phyloP scores from a whole-genome alignment of 2,113 vertebrate genomes.

The Puffinus mauretanicus region DNA sequence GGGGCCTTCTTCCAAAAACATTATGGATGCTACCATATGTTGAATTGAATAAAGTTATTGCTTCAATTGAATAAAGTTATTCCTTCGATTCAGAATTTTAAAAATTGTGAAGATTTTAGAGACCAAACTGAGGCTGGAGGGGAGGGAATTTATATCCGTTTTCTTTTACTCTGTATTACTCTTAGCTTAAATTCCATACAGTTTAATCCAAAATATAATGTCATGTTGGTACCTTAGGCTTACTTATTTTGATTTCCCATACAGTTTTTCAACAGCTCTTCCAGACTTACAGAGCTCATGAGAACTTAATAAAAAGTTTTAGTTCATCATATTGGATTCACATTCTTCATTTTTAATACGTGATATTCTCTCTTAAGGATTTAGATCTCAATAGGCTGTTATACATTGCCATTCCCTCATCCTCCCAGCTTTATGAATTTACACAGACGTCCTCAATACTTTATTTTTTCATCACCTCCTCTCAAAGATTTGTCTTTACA shows the following conservation, averaged over 20 bases:
- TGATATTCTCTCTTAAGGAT: neutral
- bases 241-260: neutral
- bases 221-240: neutral
- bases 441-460: neutral
- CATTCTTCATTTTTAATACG: neutral
- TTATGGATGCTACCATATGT: accelerated
- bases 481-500: neutral
- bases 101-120: neutral
- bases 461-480: neutral
- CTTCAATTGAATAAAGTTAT: neutral
- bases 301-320: neutral
- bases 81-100: neutral
- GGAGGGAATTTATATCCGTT: neutral
- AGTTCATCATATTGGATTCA: neutral
- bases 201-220: neutral
- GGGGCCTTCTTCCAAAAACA: neutral
- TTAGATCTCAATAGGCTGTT: neutral
- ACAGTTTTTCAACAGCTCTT: neutral
- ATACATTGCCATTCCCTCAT: neutral
- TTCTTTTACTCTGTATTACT: neutral
- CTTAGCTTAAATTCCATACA: neutral
- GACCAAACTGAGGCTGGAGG: neutral
- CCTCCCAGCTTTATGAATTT: neutral
- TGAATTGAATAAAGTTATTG: neutral
- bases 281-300: neutral